A percentile compares a stretch with the other conserved stretches of the same genome.
phyloP scores from a whole-genome alignment of 2,113 vertebrate genomes.

The Nicator chloris region DNA sequence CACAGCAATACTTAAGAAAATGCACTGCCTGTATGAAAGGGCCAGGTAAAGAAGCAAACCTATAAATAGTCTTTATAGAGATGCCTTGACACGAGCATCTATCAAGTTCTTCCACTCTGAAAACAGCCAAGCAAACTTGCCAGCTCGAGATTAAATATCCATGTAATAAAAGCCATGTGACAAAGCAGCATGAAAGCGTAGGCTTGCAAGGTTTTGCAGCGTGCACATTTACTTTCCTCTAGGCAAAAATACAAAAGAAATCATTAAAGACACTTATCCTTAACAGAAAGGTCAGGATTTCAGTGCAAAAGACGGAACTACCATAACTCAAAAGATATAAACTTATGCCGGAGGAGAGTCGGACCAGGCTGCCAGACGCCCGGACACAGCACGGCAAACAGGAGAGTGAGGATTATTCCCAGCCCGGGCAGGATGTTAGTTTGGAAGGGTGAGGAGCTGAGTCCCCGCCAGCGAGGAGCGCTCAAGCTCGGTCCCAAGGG shows the following conservation, averaged over 20 bases:
- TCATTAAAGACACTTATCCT: background rate
- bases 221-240: background rate
- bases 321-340: fast-evolving
- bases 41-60: background rate
- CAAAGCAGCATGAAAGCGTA: background rate
- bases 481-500: background rate
- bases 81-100: background rate
- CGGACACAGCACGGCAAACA: fast-evolving
- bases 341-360: background rate
- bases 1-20: background rate
- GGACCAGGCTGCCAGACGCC: fast-evolving
- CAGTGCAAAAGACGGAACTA: background rate
- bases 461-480: background rate
- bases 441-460: background rate
- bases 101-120: background rate
- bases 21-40: background rate
- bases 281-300: background rate
- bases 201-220: background rate
- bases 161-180: background rate
- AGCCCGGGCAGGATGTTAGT: fast-evolving
- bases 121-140: background rate
- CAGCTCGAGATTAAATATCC: background rate
- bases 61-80: background rate
- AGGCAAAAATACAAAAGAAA: background rate
- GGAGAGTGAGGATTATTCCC: fast-evolving